Percentiles rank a stretch among this genome's conserved stretches.
phyloP scores from a whole-genome alignment of 2,113 vertebrate genomes.

The Ascaphus truei region DNA sequence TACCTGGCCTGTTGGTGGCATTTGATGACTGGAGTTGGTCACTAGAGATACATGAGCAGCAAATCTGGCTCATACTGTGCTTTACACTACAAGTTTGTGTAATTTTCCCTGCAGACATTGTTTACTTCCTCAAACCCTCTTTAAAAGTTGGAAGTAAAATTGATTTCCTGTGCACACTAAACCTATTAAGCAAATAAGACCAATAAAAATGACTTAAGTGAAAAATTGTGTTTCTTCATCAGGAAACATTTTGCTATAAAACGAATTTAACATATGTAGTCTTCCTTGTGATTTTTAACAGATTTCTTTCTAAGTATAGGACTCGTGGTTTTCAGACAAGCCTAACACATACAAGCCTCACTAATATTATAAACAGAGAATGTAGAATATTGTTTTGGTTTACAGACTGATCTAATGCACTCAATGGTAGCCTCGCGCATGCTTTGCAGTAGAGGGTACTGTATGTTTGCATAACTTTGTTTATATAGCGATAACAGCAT shows the following conservation, averaged over 20 bases:
- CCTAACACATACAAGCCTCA: not conserved
- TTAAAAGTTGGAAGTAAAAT: conserved; percentile 12
- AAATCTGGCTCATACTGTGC: not conserved
- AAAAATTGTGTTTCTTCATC: conserved; percentile 14
- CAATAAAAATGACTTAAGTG: conserved; percentile 26
- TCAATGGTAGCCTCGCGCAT: too few species aligned
- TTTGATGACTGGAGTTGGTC: too few species aligned
- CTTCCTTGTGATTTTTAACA: not conserved
- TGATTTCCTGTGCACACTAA: conserved; percentile 27
- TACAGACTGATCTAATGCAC: too few species aligned
- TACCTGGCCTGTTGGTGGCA: too few species aligned
- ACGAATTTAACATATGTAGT: not conserved
- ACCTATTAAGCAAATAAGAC: conserved; percentile 27
- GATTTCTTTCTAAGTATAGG: not conserved
- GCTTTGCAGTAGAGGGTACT: too few species aligned
- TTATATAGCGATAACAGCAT: too few species aligned
- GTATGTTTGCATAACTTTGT: too few species aligned
- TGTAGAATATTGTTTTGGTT: not conserved
- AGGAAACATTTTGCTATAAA: conserved; percentile 31
- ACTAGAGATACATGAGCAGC: not conserved
- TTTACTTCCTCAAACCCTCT: conserved; percentile 1
- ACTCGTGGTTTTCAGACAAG: not conserved
- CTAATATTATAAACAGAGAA: not conserved
- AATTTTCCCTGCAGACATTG: conserved; percentile 21
- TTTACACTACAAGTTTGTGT: not conserved